phyloP scores from a whole-genome alignment of 2,113 vertebrate genomes.

The Dicrurus megarhynchus region DNA sequence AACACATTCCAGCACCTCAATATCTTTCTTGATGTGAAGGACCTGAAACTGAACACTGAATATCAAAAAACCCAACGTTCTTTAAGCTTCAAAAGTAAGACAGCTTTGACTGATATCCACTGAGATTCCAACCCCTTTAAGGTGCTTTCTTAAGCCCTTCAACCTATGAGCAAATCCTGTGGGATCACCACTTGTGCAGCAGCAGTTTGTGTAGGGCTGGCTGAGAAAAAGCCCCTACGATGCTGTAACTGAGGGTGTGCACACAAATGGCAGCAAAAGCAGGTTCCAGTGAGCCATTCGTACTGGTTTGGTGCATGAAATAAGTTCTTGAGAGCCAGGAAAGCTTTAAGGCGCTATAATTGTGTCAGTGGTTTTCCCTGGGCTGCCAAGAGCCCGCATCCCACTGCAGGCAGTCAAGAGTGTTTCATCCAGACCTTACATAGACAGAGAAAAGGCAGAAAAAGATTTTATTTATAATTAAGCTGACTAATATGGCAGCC shows the following conservation, averaged over 20 bases:
- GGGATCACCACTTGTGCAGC: background rate
- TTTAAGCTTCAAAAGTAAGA: background rate
- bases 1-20: rapidly evolving
- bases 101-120: background rate
- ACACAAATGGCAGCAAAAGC: background rate
- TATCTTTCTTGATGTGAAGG: background rate
- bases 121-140: background rate
- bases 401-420: background rate
- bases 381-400: background rate
- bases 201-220: background rate
- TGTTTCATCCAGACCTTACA: background rate
- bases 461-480: background rate
- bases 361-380: background rate
- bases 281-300: background rate
- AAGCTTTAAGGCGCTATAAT: background rate
- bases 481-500: background rate
- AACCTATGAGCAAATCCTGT: background rate
- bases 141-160: background rate
- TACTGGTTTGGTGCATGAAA: background rate
- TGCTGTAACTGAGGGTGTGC: background rate
- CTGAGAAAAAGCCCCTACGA: background rate
- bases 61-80: rapidly evolving
- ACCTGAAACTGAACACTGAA: background rate
- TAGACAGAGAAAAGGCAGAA: background rate
- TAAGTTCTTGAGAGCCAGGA: background rate